Conservation (phyloP, 1,140 invertebrate genomes). For the Polypedilum vanderplanki region DNA sequence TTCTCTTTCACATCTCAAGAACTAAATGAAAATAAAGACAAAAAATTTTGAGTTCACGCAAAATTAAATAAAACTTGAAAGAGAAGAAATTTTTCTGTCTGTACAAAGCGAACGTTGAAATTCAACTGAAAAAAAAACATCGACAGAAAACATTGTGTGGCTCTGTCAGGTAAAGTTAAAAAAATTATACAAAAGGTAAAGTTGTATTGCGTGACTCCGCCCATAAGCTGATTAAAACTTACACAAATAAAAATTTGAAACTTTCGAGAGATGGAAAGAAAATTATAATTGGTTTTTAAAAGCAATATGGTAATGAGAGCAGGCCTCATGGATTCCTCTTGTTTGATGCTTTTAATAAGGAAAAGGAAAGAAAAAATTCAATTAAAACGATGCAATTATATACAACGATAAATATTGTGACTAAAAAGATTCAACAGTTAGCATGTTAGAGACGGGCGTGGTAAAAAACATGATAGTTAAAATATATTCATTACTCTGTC, state of each 20-base stretch:
- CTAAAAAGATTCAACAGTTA: neutral
- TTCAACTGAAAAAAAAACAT: constrained; percentile 7
- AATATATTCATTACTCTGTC: neutral
- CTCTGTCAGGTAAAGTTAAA: too few relatives aligned
- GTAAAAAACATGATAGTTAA: neutral
- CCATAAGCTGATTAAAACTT: too few relatives aligned
- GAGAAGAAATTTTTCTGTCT: constrained; percentile 4
- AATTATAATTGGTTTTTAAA: neutral
- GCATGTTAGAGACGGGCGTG: neutral
- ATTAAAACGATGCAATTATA: constrained; percentile 13
- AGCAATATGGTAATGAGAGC: constrained; percentile 17
- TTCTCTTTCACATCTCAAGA: neutral
- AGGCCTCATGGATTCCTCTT: neutral
- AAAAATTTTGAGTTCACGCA: neutral
- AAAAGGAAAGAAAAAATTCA: neutral
- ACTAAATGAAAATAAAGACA: neutral
- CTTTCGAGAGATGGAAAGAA: neutral
- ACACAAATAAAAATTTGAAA: too few relatives aligned
- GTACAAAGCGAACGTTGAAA: constrained; percentile 5
- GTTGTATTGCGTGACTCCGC: too few relatives aligned
- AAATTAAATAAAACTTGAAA: neutral
- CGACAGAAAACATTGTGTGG: neutral
- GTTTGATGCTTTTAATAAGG: neutral
- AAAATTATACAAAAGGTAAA: too few relatives aligned
- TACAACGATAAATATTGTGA: constrained; percentile 7